Evolutionary conservation across 2,888 invertebrate species (phyloP).

Genomic region (Hirtodrosophila duncani): DNA sequence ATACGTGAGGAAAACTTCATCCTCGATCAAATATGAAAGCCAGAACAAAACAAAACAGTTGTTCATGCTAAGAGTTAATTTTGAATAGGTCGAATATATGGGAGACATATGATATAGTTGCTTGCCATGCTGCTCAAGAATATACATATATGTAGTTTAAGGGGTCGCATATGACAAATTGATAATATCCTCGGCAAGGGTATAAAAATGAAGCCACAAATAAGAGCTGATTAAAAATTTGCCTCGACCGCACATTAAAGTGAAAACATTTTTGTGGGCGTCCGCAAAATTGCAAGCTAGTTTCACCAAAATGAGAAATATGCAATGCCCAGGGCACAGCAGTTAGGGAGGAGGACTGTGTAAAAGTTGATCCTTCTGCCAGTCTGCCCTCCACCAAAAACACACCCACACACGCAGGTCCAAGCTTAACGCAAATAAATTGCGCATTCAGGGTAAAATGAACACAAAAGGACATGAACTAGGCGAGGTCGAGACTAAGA

Average conservation of each 20-base stretch:
- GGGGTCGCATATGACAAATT: no score
- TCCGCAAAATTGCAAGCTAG: constrained; percentile 37
- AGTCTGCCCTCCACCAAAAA: constrained; percentile 5
- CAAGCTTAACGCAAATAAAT: constrained; percentile 71
- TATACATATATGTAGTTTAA: no score
- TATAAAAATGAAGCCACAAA: constrained; percentile 7
- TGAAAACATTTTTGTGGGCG: constrained; percentile 55
- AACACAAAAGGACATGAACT: constrained; percentile 46
- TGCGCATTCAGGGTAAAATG: constrained; percentile 70
- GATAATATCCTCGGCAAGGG: constrained; percentile 6
- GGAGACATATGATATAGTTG: no score
- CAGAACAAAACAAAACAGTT: no score
- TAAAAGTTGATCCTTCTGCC: constrained; percentile 56
- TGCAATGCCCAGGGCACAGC: no score
- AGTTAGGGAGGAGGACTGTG: constrained; percentile 23
- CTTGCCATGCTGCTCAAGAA: no score
- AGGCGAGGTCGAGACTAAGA: constrained; percentile 15
- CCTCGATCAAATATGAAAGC: no score
- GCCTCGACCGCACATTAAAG: constrained; percentile 68
- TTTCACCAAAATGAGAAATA: constrained; percentile 19
- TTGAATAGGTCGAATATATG: no score
- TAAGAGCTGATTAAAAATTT: constrained; percentile 64
- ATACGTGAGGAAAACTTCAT: no score
- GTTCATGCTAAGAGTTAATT: no score
- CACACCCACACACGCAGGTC: constrained; percentile 24